phyloP scores from a whole-genome alignment of 2,797 vertebrate species.

The Hypotaenidia okinawae region DNA sequence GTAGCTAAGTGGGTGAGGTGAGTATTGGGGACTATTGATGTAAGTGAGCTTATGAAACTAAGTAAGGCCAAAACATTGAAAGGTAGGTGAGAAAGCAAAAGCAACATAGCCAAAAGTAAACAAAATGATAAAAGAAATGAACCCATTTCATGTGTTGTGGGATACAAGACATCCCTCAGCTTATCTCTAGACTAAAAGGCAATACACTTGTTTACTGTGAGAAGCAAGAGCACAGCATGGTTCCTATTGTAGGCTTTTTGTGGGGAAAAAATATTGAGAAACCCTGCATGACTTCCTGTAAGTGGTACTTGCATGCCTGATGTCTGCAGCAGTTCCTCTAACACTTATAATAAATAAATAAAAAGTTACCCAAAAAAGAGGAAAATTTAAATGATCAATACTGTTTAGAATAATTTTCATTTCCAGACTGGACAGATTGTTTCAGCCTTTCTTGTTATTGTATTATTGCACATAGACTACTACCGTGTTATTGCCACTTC shows the following conservation, averaged over 20 bases:
- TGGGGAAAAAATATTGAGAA: neutral
- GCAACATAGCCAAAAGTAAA: neutral
- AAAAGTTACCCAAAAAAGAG: neutral
- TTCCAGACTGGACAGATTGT: neutral
- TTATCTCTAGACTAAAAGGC: neutral
- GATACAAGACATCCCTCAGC: neutral
- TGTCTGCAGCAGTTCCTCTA: neutral
- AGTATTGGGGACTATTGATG: neutral
- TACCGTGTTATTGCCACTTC: neutral
- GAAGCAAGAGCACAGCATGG: neutral
- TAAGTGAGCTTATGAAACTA: neutral
- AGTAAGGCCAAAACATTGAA: neutral
- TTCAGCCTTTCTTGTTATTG: neutral
- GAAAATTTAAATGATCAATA: neutral
- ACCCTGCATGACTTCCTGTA: neutral
- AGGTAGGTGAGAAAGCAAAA: neutral
- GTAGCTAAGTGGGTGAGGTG: neutral
- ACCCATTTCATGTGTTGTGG: neutral
- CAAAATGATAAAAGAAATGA: neutral
- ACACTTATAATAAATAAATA: neutral
- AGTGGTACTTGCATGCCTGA: neutral
- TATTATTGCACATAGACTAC: neutral
- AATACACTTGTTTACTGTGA: neutral
- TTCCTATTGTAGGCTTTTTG: neutral
- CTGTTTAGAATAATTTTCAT: neutral